phyloP scores from a whole-genome alignment of 2,113 vertebrate species.

The Anoplopoma fimbria region DNA sequence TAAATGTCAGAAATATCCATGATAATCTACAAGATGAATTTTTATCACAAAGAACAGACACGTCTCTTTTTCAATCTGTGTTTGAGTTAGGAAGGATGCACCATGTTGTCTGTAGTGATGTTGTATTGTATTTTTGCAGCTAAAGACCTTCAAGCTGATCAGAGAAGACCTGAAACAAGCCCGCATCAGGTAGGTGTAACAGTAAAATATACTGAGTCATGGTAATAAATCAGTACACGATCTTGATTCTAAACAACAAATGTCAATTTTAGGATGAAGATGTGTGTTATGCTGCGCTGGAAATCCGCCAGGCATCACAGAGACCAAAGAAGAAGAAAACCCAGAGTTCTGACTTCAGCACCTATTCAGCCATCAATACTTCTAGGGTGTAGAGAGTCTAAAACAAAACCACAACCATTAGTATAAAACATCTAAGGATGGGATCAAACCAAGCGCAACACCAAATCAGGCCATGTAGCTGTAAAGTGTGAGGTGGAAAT shows the following conservation, averaged over 20 bases:
- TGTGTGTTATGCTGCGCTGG: conserved; percentile 54
- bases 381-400: not conserved
- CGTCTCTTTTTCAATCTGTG: not conserved
- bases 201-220: too few relatives aligned
- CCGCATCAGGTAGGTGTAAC: conserved; percentile 13
- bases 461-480: too few relatives aligned
- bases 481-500: too few relatives aligned
- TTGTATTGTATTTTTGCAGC: conserved; percentile 9
- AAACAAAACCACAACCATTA: not conserved
- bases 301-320: conserved; percentile 31
- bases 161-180: not conserved
- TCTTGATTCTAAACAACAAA: not conserved
- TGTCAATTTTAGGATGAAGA: conserved; percentile 52
- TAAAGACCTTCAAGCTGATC: not conserved
- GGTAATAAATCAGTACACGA: not conserved
- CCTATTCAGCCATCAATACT: conserved; percentile 44
- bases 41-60: not conserved
- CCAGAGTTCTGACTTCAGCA: conserved; percentile 45
- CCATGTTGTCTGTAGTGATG: not conserved
- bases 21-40: not conserved
- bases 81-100: not conserved
- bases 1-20: not conserved
- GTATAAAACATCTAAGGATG: not conserved
- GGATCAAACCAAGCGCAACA: not conserved
- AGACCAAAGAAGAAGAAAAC: conserved; percentile 46